phyloP scores from a whole-genome alignment of 2,888 invertebrate genomes.

The Drosophila pseudotalamancana region DNA sequence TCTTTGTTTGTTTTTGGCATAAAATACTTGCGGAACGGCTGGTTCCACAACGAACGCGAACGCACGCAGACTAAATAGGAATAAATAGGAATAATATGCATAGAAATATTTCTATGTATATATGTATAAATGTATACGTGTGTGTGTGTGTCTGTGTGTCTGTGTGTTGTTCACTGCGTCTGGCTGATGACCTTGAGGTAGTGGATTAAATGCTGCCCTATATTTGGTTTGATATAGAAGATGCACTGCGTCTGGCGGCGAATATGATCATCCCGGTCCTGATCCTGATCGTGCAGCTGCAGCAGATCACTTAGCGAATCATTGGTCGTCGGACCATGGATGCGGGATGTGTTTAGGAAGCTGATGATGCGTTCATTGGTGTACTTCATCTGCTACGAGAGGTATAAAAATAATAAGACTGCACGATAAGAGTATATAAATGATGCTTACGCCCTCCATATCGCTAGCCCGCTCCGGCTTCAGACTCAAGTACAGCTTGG shows the following conservation, averaged over 20 bases:
- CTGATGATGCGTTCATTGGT: conserved; percentile 82
- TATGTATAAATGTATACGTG: conserved; percentile 29
- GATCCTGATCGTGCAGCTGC: conserved; percentile 50
- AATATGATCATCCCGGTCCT: conserved; percentile 22
- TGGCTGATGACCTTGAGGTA: conserved; percentile 80
- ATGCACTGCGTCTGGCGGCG: conserved; percentile 68
- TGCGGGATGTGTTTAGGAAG: conserved; percentile 76
- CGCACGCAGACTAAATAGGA: not conserved
- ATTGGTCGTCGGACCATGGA: conserved; percentile 41
- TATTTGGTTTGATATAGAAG: conserved; percentile 81
- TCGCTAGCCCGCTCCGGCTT: conserved; percentile 66
- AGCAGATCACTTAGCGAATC: conserved; percentile 78
- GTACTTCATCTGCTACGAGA: conserved; percentile 68
- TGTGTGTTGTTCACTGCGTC: conserved; percentile 24
- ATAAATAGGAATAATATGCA: conserved; percentile 4
- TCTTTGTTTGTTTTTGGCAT: conserved; percentile 34
- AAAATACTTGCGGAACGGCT: conserved; percentile 31
- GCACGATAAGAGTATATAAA: too few species aligned
- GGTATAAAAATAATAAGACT: too few species aligned
- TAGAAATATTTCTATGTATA: not conserved
- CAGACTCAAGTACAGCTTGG: conserved; percentile 73
- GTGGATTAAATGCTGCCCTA: conserved; percentile 81
- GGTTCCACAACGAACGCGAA: conserved; percentile 13
- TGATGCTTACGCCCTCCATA: conserved; percentile 71
- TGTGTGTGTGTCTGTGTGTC: not conserved